A percentile compares a stretch with the other conserved stretches of the same genome.
Conservation (phyloP, 30 jellyfish, hydroid and myxozoan genomes). For the Hydra vulgaris region DNA sequence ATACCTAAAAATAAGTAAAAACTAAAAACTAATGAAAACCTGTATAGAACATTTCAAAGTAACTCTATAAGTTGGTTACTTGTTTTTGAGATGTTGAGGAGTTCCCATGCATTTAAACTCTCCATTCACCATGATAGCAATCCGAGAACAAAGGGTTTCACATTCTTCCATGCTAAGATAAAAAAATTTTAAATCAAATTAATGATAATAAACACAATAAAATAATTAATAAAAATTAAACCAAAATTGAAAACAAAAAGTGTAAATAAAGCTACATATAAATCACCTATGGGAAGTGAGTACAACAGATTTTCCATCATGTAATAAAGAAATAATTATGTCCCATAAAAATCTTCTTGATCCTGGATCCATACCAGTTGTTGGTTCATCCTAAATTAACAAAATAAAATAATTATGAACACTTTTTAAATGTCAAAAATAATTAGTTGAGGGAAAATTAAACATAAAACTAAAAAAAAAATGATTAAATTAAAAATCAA, state of each 20-base stretch:
- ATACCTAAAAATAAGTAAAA: no score
- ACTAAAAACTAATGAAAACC: no score
- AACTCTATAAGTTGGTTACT: constrained; percentile 32
- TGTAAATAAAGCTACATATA: background rate
- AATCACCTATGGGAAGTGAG: constrained; percentile 82
- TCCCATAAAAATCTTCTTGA: constrained; percentile 82
- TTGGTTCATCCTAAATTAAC: constrained; percentile 74
- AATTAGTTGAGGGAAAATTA: background rate
- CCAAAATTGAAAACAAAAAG: background rate
- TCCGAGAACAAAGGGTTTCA: constrained; percentile 66
- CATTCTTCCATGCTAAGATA: constrained; percentile 83
- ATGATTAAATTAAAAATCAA: no score
- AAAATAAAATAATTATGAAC: background rate
- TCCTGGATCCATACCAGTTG: constrained; percentile 98
- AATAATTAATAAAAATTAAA: no score
- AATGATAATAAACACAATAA: background rate
- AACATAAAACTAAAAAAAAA: no score
- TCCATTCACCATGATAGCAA: constrained; percentile 92
- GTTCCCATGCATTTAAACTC: constrained; percentile 73
- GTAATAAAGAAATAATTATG: constrained; percentile 41
- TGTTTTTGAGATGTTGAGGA: constrained; percentile 92
- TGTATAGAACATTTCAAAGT: no score
- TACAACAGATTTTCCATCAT: constrained; percentile 57
- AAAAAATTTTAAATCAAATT: background rate
- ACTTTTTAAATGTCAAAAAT: background rate